Conservation (phyloP, 2,888 invertebrate species). For the Acanthosoma haemorrhoidale region DNA sequence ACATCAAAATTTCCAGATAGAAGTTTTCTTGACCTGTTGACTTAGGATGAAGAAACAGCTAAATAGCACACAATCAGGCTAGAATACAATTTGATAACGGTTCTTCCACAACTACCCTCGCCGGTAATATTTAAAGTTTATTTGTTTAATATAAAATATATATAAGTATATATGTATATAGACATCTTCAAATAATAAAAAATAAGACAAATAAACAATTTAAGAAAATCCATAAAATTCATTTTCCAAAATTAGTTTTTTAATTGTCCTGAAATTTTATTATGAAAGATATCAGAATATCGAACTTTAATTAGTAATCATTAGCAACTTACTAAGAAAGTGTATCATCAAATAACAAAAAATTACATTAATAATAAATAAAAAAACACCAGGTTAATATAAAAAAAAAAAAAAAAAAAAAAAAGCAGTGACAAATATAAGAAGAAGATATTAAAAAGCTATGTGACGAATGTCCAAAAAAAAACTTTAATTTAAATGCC, state of each 20-base stretch:
- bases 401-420: not conserved
- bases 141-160: not conserved
- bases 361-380: not conserved
- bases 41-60: constrained; percentile 34
- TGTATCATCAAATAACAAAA: not conserved
- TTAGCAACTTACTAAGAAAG: not conserved
- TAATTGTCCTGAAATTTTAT: not conserved
- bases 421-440: not conserved
- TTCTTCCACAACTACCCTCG: constrained; percentile 6
- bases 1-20: not conserved
- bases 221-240: too few relatives aligned
- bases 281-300: not conserved
- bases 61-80: constrained; percentile 37
- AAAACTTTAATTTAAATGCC: too few relatives aligned
- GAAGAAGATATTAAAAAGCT: too few relatives aligned
- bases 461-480: too few relatives aligned
- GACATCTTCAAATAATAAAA: too few relatives aligned
- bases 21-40: not conserved
- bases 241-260: not conserved
- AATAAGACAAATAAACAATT: too few relatives aligned
- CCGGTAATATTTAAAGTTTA: not conserved
- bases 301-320: too few relatives aligned
- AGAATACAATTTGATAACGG: constrained; percentile 24
- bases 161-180: not conserved
- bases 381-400: too few relatives aligned